These are phyloP conservation scores for Centruroides sculpturatus DNA, from an alignment of 1,140 invertebrate genomes.

Conservation along the genomic window DNA sequence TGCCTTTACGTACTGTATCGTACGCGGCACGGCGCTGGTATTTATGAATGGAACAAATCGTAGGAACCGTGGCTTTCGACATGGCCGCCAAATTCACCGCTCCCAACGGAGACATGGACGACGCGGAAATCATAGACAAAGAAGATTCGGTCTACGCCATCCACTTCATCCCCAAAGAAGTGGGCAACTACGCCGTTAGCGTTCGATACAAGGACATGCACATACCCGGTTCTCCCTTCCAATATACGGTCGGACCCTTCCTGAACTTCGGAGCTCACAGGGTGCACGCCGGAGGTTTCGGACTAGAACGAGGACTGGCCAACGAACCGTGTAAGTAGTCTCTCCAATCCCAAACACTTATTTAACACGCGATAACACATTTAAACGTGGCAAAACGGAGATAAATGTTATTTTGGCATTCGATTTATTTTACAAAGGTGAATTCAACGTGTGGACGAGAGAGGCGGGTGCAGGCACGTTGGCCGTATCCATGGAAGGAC, in stretches of 20 bases:
- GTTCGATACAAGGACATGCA: slow-evolving; percentile 93
- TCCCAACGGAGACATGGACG: slow-evolving; percentile 75
- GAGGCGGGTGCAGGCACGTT: slow-evolving; percentile 90
- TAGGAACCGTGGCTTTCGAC: slow-evolving; percentile 51
- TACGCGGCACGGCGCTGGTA: too few species aligned
- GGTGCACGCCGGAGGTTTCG: slow-evolving; percentile 78
- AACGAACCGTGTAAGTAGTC: slow-evolving; percentile 43
- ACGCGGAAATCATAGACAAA: slow-evolving; percentile 76
- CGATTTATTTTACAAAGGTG: slow-evolving; percentile 23
- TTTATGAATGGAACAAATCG: background rate
- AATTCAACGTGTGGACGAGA: slow-evolving; percentile 95
- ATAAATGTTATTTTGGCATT: background rate
- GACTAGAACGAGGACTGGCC: slow-evolving; percentile 71
- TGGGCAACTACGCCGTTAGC: slow-evolving; percentile 90
- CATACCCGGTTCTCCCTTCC: slow-evolving; percentile 55
- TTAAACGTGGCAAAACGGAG: too few species aligned
- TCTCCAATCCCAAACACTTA: background rate
- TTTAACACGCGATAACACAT: background rate
- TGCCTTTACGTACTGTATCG: too few species aligned
- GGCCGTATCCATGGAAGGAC: slow-evolving; percentile 89
- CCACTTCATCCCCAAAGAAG: slow-evolving; percentile 91
- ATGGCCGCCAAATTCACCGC: slow-evolving; percentile 80
- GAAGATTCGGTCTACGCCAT: slow-evolving; percentile 89
- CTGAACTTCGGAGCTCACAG: slow-evolving; percentile 57
- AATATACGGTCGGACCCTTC: slow-evolving; percentile 50